Evolutionary conservation across 2,888 invertebrate genomes (phyloP).

Genomic region (Bimastos eiseni): DNA sequence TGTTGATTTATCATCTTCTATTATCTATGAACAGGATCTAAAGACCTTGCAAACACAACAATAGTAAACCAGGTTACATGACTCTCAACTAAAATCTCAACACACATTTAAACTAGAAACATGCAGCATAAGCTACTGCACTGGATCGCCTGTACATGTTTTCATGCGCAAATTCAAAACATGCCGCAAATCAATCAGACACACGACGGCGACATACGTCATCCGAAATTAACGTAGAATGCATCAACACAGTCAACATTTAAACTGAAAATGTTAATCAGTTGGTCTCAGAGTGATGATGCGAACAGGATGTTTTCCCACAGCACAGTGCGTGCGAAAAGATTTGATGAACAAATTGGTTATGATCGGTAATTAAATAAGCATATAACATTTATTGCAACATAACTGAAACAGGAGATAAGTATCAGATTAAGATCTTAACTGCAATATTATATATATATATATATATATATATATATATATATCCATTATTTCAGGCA

Average conservation of each 20-base stretch:
- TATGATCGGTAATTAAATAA: background rate
- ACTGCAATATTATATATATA: too few relatives aligned
- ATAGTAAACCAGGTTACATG: background rate
- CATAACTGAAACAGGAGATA: background rate
- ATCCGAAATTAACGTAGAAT: background rate
- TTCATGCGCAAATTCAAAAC: background rate
- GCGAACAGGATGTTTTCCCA: background rate
- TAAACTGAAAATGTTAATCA: background rate
- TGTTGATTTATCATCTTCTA: background rate
- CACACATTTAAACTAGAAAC: background rate
- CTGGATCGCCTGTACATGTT: background rate
- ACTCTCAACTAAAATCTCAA: background rate
- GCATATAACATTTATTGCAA: background rate
- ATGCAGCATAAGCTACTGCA: too few relatives aligned
- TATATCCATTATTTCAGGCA: background rate
- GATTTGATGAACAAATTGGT: background rate
- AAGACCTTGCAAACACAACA: background rate
- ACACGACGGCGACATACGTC: background rate
- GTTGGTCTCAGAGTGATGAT: background rate
- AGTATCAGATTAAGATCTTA: background rate
- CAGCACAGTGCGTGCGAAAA: background rate
- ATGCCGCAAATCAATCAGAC: background rate
- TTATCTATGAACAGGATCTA: background rate
- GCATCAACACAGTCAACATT: background rate
- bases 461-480: too few relatives aligned